These are phyloP conservation scores for Bombus ignitus DNA, from an alignment of 1,140 invertebrate species.

Conservation along the genomic window DNA sequence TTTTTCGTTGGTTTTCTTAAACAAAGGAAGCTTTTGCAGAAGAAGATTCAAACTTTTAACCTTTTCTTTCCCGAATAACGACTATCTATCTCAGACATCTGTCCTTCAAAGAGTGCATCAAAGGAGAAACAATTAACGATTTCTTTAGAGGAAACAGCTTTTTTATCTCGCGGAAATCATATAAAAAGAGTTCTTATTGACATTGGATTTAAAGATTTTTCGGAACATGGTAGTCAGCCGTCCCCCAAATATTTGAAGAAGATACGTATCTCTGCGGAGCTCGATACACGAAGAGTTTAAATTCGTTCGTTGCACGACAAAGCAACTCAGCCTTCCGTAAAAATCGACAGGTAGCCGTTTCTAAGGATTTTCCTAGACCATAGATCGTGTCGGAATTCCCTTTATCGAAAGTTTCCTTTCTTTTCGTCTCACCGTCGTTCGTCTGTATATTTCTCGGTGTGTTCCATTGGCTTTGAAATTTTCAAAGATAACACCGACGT, in stretches of 20 bases:
- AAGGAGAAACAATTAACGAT: background rate
- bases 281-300: conserved; percentile 32
- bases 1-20: too few relatives aligned
- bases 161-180: background rate
- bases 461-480: background rate
- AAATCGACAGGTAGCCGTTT: conserved; percentile 70
- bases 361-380: conserved; percentile 29
- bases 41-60: background rate
- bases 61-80: background rate
- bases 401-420: background rate
- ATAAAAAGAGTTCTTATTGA: background rate
- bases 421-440: background rate
- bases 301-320: background rate
- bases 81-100: too few relatives aligned
- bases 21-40: too few relatives aligned
- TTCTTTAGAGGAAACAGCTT: background rate
- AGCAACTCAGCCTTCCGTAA: conserved; percentile 53
- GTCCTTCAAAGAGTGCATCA: background rate
- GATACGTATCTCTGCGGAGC: conserved; percentile 39
- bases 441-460: background rate
- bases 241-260: conserved; percentile 55
- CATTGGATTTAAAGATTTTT: too few relatives aligned
- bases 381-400: too few relatives aligned
- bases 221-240: conserved; percentile 9
- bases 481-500: conserved; percentile 20